phyloP scores from a whole-genome alignment of 2,888 invertebrate species.

The Leptinotarsa tumamoca region DNA sequence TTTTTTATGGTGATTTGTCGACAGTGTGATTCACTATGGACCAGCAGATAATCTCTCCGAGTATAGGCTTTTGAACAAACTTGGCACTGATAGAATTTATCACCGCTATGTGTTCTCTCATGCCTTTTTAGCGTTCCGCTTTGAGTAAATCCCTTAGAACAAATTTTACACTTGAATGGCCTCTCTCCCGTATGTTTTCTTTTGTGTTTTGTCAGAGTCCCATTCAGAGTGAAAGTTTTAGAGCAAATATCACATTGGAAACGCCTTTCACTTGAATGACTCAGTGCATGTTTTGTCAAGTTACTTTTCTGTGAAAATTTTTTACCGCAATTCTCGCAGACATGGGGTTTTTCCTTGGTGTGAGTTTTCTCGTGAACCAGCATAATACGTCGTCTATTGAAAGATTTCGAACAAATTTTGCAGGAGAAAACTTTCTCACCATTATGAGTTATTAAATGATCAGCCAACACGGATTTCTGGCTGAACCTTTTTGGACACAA shows the following conservation, averaged over 20 bases:
- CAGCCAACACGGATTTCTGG: neutral
- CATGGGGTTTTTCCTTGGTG: neutral
- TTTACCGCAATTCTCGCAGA: neutral
- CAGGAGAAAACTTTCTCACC: neutral
- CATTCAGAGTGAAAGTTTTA: neutral
- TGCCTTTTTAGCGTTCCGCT: neutral
- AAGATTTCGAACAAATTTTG: neutral
- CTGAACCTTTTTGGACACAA: neutral
- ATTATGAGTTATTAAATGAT: neutral
- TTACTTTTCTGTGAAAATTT: conserved; percentile 2
- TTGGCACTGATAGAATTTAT: neutral
- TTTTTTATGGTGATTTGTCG: neutral
- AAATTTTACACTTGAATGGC: no score
- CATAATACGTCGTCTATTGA: neutral
- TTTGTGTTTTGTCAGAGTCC: conserved; percentile 2
- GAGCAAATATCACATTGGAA: neutral
- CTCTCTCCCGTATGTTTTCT: neutral
- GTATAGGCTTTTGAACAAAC: neutral
- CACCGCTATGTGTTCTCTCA: neutral
- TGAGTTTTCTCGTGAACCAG: neutral
- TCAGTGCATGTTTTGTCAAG: neutral
- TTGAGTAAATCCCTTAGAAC: neutral
- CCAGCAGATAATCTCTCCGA: neutral
- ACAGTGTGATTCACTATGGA: neutral
- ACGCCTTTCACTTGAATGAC: neutral